Evolutionary conservation across 2,888 invertebrate genomes (phyloP), one percentile per base, ranked within the genome.

Genomic region (Patella caerulea): DNA sequence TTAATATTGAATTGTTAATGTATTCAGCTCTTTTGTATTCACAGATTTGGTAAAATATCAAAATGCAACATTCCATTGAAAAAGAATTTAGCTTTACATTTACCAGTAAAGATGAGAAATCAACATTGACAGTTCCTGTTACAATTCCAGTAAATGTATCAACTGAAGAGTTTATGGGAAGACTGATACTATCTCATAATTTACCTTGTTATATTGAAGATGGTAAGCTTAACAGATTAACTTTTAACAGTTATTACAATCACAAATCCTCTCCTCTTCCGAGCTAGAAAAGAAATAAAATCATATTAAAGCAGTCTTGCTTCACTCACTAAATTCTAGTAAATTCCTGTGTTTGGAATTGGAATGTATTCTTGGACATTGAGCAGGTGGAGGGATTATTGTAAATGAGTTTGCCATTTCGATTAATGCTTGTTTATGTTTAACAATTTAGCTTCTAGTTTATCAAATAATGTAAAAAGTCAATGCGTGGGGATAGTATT

Each of bases 151-250:
- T 85, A 59, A 53, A 70, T 9, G 86, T 85, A 73, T 80, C 86
- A 59, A 82, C 94, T 2, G 91, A 93, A 74, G 95, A 95, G 91
- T 92, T 95, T 3, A 93, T 94, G 17, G 94, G 95, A 83, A 92
- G 95, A 79, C 93, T 95, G 69, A 93, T 95, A 84, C 93, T 93
- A 73, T 94, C 94, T 85, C 95, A 95, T 86, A 94, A 94, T 86
- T 92, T 95, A 74, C 95, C 95, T 0, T 94, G 94, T 79, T 95
- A 94, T 88, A 92, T 95, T 74, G 94, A 95, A 90, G 93, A 94
- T 82, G 94, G 95, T 94, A 91, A 86, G 82, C 59, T 53, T 72
- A 45, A 24, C 24, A 7, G 17, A 34, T 17, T 15, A 34, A 53
- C 12, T 34, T 24, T 24, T 19, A 59, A 19, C 14, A 52, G 14